Conservation (phyloP, 2,113 vertebrate species). For the Cyrtonyx montezumae region DNA sequence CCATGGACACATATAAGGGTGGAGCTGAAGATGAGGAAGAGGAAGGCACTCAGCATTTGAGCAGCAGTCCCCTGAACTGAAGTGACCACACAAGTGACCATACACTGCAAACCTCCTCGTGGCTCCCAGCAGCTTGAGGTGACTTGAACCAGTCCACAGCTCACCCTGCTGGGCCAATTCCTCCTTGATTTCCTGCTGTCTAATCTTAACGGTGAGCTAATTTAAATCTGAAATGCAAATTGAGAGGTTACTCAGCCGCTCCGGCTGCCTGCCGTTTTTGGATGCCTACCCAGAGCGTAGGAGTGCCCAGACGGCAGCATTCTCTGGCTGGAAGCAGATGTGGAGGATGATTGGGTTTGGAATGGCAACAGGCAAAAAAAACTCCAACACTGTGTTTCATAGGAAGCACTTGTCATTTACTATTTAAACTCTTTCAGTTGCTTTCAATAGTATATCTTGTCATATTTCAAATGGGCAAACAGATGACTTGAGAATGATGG, state of each 20-base stretch:
- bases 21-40: rapidly evolving
- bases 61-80: too few species aligned
- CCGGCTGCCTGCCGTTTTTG: rapidly evolving
- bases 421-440: neutral
- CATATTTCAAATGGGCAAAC: neutral
- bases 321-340: rapidly evolving
- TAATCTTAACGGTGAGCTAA: neutral
- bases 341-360: too few species aligned
- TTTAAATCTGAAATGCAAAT: neutral
- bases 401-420: neutral
- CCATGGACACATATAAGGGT: too few species aligned
- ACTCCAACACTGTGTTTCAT: rapidly evolving
- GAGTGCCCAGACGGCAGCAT: neutral
- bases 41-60: neutral
- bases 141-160: too few species aligned
- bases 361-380: neutral
- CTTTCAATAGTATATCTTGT: too few species aligned
- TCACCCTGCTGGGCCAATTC: rapidly evolving
- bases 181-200: too few species aligned
- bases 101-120: rapidly evolving
- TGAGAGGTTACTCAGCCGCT: neutral
- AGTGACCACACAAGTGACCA: neutral
- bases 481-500: too few species aligned
- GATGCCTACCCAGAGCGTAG: too few species aligned
- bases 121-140: too few species aligned